Evolutionary conservation across 2,113 vertebrate genomes (phyloP), one percentile per base, ranked within the genome.

Genomic region (Brevimyrus niger): DNA sequence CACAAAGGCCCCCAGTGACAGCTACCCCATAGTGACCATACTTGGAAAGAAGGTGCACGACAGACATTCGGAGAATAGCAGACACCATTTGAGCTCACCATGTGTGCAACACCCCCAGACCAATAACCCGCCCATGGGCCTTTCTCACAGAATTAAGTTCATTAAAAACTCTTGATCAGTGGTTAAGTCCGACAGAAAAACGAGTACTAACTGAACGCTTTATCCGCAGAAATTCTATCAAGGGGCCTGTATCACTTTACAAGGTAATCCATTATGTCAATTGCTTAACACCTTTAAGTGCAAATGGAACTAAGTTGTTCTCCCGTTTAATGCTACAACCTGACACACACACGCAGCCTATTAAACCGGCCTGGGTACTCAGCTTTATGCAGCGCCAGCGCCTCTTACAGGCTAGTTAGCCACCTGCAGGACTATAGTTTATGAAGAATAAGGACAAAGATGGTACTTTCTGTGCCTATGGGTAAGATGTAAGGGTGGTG

Each of bases 11-110:
- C 93, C 94, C 92, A 96, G 96, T 94, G 95, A 97, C 97, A 97
- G 96, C 95, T 94, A 93, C 94, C 92, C 97, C 95, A 96, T 96
- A 97, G 96, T 97, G 96, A 96, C 97, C 96, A 97, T 97, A 97
- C 96, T 98, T 96, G 97, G 97, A 97, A 93, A 96, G 92, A 92
- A 96, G 94, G 94, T 94, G 92, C 95, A 93, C 94, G 93, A 94
- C 93, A 95, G 90, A 92, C 93, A 88, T 89, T 84, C 90, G 90
- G 92, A 94, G 93, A 95, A 92, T 89, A 93, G 89, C 88, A 94
- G 73, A 92, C 90, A 93, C 90, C 94, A 89, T 8, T 38, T 90
- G 91, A 90, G 48, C 23, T 69, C 76, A 85, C 53, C 83, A 13
- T 80, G 89, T 65, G 65, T 86, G 55, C 44, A 51, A 17, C 42